A percentile compares a stretch with the other conserved stretches of the same genome.
Evolutionary conservation across 2,888 invertebrate genomes (phyloP).

Genomic region (Epiblema foenella): DNA sequence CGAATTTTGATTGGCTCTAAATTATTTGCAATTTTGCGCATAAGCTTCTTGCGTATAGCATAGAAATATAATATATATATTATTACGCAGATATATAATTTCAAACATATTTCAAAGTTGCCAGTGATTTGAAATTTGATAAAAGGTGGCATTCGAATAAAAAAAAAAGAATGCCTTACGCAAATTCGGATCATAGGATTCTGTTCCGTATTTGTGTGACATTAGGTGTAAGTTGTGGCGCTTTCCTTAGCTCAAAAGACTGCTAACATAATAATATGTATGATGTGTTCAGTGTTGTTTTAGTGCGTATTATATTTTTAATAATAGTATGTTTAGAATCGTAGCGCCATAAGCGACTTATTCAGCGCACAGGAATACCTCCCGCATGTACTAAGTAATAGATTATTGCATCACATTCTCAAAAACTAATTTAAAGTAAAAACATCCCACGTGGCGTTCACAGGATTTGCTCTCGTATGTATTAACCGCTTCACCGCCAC

Average conservation of each 20-base stretch:
- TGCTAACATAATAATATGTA: too few species aligned
- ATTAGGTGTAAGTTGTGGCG: too few species aligned
- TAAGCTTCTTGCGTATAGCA: slow-evolving; percentile 15
- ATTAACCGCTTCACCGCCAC: too few species aligned
- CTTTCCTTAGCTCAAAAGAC: too few species aligned
- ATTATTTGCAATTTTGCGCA: not conserved
- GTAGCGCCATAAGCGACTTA: not conserved
- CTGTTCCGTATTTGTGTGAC: not conserved
- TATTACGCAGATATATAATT: not conserved
- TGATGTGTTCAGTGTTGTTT: too few species aligned
- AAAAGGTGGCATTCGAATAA: not conserved
- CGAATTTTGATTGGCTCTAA: slow-evolving; percentile 4
- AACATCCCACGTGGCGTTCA: not conserved
- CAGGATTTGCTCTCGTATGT: not conserved
- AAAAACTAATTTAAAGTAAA: not conserved
- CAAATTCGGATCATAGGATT: not conserved
- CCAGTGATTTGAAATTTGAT: too few species aligned
- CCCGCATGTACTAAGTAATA: not conserved
- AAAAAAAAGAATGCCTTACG: not conserved
- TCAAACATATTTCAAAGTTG: not conserved
- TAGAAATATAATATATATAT: not conserved
- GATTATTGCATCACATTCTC: not conserved
- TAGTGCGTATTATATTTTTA: too few species aligned
- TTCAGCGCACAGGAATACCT: not conserved
- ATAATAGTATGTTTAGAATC: too few species aligned